phyloP scores from a whole-genome alignment of 2,888 invertebrate genomes.

The Tiliacea citrago region DNA sequence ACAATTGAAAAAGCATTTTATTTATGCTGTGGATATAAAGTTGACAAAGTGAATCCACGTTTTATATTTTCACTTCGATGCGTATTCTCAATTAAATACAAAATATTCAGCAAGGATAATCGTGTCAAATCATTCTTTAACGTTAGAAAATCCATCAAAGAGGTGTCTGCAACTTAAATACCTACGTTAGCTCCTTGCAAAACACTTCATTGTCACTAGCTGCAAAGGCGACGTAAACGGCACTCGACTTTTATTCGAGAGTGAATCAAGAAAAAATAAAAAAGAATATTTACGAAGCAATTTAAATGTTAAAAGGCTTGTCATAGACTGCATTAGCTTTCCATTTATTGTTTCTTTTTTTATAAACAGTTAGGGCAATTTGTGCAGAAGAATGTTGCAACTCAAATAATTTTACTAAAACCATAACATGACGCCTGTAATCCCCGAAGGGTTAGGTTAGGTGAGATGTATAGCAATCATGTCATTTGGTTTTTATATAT shows the following conservation, averaged over 20 bases:
- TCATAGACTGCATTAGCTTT: not conserved
- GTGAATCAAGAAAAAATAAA: slow-evolving; percentile 27
- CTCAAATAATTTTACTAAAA: not conserved
- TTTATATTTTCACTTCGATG: slow-evolving; percentile 18
- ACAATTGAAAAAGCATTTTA: slow-evolving; percentile 37
- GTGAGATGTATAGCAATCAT: too few species aligned
- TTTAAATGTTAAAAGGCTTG: slow-evolving; percentile 6
- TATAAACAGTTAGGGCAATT: not conserved
- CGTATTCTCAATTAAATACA: not conserved
- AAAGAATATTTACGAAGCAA: slow-evolving; percentile 13
- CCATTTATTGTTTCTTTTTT: not conserved
- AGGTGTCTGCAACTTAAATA: slow-evolving; percentile 34
- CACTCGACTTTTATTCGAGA: slow-evolving; percentile 28
- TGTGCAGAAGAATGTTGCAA: too few species aligned
- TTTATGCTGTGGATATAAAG: slow-evolving; percentile 11
- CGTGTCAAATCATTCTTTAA: slow-evolving; percentile 1
- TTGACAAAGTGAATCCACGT: slow-evolving; percentile 14
- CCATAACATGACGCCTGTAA: not conserved
- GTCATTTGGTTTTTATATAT: too few species aligned
- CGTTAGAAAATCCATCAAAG: slow-evolving; percentile 16
- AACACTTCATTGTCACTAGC: slow-evolving; percentile 50
- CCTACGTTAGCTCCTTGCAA: slow-evolving; percentile 35
- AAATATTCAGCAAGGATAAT: not conserved
- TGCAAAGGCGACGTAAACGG: slow-evolving; percentile 29
- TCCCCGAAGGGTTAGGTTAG: too few species aligned